Base-by-base conservation (phyloP, 2,797 vertebrate genomes). In the Antennarius maculatus region DNA sequence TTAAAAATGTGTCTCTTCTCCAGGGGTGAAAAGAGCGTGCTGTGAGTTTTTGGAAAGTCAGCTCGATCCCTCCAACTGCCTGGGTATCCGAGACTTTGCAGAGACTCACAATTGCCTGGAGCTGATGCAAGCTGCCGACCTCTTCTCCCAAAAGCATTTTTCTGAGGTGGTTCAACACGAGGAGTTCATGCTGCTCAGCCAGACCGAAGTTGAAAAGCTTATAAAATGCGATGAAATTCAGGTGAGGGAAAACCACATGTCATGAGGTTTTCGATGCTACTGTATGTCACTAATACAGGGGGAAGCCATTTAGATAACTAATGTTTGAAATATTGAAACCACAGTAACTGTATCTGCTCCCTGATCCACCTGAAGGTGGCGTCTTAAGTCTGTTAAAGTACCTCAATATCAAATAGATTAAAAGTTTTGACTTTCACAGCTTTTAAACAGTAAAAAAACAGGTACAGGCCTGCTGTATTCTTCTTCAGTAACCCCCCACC, bases 191-290 rank as follows among this genome's bases (percentile, higher is more conserved):
- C 94, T 99, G 73, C 95, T 99, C 80, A 95, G 94, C 86, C 96
- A 97, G 87, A 94, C 94, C 16, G 97, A 99, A 83, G 97, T 99
- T 66, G 97, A 99, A 76, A 99, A 99, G 85, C 96, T 99, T 8
- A 96, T 99, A 87, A 97, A 97, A 86, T 99, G 97, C 83, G 97
- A 99, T 76, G 97, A 99, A 89, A 99, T 99, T 85, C 97, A 99
- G 97, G 97, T 99, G 81, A 5, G 31, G 56, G 80, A 47, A 43
- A 58, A 49, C 45, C 10, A 3, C 2, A 42, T 6, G 4, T 42
- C 10, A 11, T 13, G 2, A 56, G 10, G 6, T 23, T 27, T 60
- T 48, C 43, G 12, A 1, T 51, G n/a, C 54, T 46, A 8, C 27
- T 41, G 7, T 71, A 23, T 23, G 23, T 23, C n/a, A 27, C 15